Evolutionary conservation across 2,888 invertebrate genomes (phyloP), one percentile per base, ranked within the genome.

Genomic region (Dryomyza anilis): DNA sequence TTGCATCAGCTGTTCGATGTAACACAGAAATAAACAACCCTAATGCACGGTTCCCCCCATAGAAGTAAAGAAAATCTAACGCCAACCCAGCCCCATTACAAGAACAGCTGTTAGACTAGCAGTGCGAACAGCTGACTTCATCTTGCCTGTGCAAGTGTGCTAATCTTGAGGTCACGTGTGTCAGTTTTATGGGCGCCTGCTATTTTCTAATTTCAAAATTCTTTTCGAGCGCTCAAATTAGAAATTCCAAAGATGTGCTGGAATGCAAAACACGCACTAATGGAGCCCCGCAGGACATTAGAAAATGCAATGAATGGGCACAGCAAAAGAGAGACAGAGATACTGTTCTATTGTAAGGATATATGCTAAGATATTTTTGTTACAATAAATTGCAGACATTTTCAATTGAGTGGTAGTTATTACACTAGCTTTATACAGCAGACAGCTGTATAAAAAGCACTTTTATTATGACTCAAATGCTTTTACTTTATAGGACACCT

Each of bases 171-270:
- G 10, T n/a, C 8, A n/a, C 23, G 23, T 14, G 25, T 25, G 23
- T 14, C 25, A 14, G 23, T 23, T 21, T n/a, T 10, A 23, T 81
- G 72, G 21, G 67, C 72, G 74, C 81, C 81, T 78, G 76, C 65
- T 74, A 63, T 52, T 74, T 78, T 81, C 81, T 81, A 81, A 81
- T 81, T 78, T 76, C 75, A 72, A 79, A 81, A 81, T 81, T 81
- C 81, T 78, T 81, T 76, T 72, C 73, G 74, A 67, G 73, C 73
- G 73, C 71, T 75, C 71, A 72, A 53, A 72, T 76, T 78, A 81
- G 81, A 78, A 76, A 74, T 73, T 74, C 75, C 78, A 76, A 79
- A 78, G 70, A 69, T 57, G 39, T 63, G 39, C n/a, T 36, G 33
- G 36, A 52, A 50, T 60, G 46, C 14, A 48, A 25, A 10, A 19